Evolutionary conservation across 1,140 invertebrate genomes (phyloP).

Genomic region (Gonioctena quinquepunctata): DNA sequence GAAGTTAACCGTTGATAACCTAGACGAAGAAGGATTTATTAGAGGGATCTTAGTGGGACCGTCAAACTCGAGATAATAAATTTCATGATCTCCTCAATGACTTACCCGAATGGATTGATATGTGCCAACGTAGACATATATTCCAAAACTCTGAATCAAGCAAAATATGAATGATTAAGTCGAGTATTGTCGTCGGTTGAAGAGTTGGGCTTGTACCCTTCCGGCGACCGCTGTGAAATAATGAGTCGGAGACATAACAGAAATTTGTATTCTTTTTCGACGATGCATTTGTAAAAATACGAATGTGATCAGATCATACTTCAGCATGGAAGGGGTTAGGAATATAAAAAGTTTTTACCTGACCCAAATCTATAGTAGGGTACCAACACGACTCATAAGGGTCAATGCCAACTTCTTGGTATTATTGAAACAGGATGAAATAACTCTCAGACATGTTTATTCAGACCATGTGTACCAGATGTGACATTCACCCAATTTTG

Average conservation of each 20-base stretch:
- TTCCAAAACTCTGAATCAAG: background rate
- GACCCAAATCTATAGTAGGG: constrained; percentile 48
- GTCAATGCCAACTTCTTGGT: constrained; percentile 54
- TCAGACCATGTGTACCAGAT: constrained; percentile 50
- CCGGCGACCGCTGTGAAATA: constrained; percentile 43
- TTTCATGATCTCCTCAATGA: too few species aligned
- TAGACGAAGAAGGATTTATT: too few species aligned
- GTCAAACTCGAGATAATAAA: too few species aligned
- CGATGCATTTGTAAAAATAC: constrained; percentile 52
- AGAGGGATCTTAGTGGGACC: too few species aligned
- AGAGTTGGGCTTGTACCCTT: constrained; percentile 29
- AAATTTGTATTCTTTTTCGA: constrained; percentile 42
- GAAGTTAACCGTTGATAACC: too few species aligned
- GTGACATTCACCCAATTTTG: constrained; percentile 46
- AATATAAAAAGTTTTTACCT: constrained; percentile 48
- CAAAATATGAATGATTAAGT: background rate
- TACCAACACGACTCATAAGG: constrained; percentile 52
- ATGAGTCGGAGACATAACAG: constrained; percentile 30
- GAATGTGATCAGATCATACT: constrained; percentile 49
- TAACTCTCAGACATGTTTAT: constrained; percentile 52
- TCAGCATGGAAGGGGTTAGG: constrained; percentile 52
- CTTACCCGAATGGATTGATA: background rate
- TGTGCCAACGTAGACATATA: background rate
- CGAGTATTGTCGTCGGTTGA: background rate
- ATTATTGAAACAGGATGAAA: constrained; percentile 53